Conservation (phyloP, 1,140 invertebrate genomes). For the Lucilia sericata region DNA sequence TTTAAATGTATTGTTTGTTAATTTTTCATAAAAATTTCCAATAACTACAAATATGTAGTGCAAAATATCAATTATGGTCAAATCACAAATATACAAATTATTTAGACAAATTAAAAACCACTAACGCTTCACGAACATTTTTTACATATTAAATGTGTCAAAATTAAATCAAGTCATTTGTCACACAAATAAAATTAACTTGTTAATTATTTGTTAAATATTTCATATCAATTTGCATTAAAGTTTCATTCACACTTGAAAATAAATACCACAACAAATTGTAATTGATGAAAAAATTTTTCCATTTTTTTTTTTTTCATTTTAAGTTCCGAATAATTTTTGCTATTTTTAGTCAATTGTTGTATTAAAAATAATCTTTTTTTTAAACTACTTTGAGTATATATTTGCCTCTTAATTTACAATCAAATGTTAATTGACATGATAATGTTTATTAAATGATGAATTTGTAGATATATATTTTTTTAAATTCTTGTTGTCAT, state of each 20-base stretch:
- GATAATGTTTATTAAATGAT: neutral
- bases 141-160: neutral
- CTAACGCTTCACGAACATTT: neutral
- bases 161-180: constrained; percentile 15
- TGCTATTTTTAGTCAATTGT: constrained; percentile 1
- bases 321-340: neutral
- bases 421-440: neutral
- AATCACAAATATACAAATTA: neutral
- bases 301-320: neutral
- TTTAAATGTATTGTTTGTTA: too few species aligned
- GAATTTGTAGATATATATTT: too few species aligned
- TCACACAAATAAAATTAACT: neutral
- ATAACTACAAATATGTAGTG: neutral
- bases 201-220: constrained; percentile 4
- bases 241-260: neutral
- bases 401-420: neutral
- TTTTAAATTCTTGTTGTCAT: too few species aligned
- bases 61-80: neutral
- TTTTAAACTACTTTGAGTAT: neutral
- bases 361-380: constrained; percentile 12
- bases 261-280: neutral
- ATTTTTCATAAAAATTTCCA: neutral
- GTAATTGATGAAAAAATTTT: constrained; percentile 9
- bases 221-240: neutral
- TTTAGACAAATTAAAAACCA: constrained; percentile 4